phyloP scores from a whole-genome alignment of 2,797 vertebrate species.

The Hypotaenidia philippensis region DNA sequence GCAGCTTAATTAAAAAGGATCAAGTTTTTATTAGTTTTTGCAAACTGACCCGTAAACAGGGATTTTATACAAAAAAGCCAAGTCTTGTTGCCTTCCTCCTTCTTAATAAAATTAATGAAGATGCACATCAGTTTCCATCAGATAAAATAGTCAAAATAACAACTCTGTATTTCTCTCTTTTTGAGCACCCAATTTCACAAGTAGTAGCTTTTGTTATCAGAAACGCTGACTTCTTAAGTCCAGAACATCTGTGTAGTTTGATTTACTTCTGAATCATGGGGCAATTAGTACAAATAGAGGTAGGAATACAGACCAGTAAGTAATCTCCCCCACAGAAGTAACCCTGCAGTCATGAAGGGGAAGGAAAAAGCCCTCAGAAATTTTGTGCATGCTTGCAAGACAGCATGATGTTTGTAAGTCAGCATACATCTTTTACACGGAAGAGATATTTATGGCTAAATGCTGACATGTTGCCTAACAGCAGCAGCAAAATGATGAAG shows the following conservation, averaged over 20 bases:
- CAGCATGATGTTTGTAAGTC: neutral
- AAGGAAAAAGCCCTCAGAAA: neutral
- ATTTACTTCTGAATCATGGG: neutral
- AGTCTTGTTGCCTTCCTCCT: neutral
- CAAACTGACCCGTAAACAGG: neutral
- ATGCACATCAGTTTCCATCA: neutral
- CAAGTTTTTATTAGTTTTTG: neutral
- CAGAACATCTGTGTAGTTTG: neutral
- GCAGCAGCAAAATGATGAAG: neutral
- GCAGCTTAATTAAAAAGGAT: constrained; percentile 22
- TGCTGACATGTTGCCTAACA: neutral
- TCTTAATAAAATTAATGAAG: neutral
- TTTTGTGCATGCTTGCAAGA: neutral
- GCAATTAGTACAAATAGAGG: neutral
- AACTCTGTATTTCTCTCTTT: neutral
- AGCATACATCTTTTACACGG: neutral
- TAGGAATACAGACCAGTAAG: neutral
- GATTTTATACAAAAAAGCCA: neutral
- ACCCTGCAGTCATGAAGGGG: neutral
- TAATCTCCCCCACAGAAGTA: neutral
- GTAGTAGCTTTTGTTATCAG: neutral
- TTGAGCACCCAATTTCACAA: fast-evolving
- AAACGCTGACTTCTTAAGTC: neutral
- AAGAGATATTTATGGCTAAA: neutral
- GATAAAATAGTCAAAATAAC: neutral